Percentiles rank a stretch among this genome's conserved stretches.
These are phyloP conservation scores for Halcyon leucocephala DNA, from an alignment of 2,797 vertebrate species.

Conservation along the genomic window DNA sequence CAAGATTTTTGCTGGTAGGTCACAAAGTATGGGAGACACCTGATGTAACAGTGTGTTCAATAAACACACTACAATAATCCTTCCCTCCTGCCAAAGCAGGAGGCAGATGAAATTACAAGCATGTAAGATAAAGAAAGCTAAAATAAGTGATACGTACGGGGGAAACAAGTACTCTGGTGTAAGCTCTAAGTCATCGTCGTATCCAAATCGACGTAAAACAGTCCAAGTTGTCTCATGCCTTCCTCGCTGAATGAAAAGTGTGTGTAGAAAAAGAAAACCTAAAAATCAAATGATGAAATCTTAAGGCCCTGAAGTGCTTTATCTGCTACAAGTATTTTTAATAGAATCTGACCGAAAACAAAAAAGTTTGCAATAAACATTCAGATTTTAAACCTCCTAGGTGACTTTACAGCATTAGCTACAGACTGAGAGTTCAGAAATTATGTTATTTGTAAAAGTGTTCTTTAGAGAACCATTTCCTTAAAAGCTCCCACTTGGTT, in stretches of 20 bases:
- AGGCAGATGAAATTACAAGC: neutral
- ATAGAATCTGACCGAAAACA: neutral
- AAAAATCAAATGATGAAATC: slow-evolving; percentile 47
- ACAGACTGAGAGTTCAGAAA: neutral
- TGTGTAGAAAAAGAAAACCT: slow-evolving; percentile 98
- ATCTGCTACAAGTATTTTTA: neutral
- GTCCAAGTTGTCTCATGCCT: slow-evolving; percentile 98
- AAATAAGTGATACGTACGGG: slow-evolving; percentile 78
- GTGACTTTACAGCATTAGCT: neutral
- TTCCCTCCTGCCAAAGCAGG: neutral
- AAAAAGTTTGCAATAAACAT: neutral
- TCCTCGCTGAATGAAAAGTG: slow-evolving; percentile 95
- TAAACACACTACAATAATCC: neutral
- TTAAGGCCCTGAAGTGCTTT: neutral
- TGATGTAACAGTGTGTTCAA: neutral
- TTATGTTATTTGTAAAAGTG: neutral
- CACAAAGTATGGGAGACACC: neutral
- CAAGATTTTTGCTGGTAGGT: neutral
- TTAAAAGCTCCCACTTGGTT: neutral
- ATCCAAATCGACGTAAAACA: slow-evolving; percentile 92
- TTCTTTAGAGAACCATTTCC: neutral
- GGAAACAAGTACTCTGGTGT: slow-evolving; percentile 95
- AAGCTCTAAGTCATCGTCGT: slow-evolving; percentile 93
- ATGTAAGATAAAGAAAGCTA: neutral
- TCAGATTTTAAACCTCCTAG: neutral